Base-by-base conservation (phyloP, 2,797 vertebrate species). In the Parauchenoglanis punctatus region DNA sequence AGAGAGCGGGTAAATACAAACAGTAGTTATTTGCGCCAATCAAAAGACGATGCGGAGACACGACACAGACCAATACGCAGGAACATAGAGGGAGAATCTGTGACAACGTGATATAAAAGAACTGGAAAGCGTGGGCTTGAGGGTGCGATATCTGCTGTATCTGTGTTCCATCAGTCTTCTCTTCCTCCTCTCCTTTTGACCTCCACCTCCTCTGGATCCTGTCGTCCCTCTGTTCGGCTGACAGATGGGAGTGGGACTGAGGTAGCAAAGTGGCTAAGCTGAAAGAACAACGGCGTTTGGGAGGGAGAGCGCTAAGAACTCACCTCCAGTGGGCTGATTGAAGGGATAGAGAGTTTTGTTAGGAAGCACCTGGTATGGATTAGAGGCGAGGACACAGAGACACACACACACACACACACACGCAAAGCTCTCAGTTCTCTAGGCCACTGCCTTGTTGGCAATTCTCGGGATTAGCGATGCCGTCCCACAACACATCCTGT, bases 291-390 rank as follows among this genome's bases (percentile, higher is more conserved):
- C 89, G 90, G 80, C 40, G 28, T 84, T 59, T 89, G 90, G 87
- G 90, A 92, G 91, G 91, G 87, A 89, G 49, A 80, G 31, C 13
- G 17, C 18, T 68, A 52, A 25, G 84, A 58, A 31, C 85, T 58
- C 73, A 25, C 83, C 63, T 83, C 81, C 65, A 70, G 81, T 68
- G 63, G 87, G 90, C 85, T 68, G 89, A 91, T 92, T 90, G 88
- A 86, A 86, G 81, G 89, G 67, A 84, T 58, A 10, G 75, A 67
- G 87, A 75, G 82, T 81, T 67, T 67, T 83, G 88, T 90, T 82
- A 44, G 31, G 82, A 87, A 93, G 89, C 93, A 95, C 93, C 93
- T 94, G 93, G 92, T 91, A 88, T 89, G 94, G 94, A 94, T 94
- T 94, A 95, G 28, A 86, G 90, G 59, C 76, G 75, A 75, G 88